Base-by-base conservation (phyloP, 2,113 vertebrate species). In the Poeciliopsis turrubarensis region DNA sequence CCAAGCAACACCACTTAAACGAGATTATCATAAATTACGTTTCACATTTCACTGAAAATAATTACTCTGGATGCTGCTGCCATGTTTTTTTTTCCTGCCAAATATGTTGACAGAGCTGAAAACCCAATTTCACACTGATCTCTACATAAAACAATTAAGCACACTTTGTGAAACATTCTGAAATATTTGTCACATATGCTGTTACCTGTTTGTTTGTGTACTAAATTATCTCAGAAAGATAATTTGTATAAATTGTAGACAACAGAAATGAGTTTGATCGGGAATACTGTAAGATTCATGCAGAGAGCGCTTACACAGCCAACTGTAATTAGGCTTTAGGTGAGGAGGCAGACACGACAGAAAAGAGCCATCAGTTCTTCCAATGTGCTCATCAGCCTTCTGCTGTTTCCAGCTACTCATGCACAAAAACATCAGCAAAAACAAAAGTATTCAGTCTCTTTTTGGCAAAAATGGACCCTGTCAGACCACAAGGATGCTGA, bases 381-480 rank as follows among this genome's bases (percentile, higher is more conserved):
- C 77, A 75, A 77, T 72, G 47, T 10, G 74, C 81, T 86, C 70
- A 77, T 88, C 75, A 79, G 54, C 70, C 86, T 70, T 77, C 86
- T 73, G 84, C 68, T 80, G 80, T 0, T n/a, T 32, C 31, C 65
- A 68, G 41, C 37, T 6, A 44, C 60, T 41, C 61, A 77, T 44
- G 39, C 19, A 5, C 54, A 75, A 0, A 10, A 26, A 60, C 66
- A 71, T 29, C 63, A 64, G 70, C 51, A 77, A 64, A 47, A 75
- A 65, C 41, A 25, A 70, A 70, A 57, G 77, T 63, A 79, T 67
- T 60, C 47, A 54, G 17, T 60, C 75, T 70, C 12, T 57, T 39
- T 62, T 2, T 17, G 66, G 73, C 14, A 11, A 15, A 75, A 67
- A 37, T 3, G 44, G 70, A 30, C 12, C 15, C 11, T 60, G 22